Conservation (phyloP, 2,797 vertebrate species). For the Phoebastria nigripes region DNA sequence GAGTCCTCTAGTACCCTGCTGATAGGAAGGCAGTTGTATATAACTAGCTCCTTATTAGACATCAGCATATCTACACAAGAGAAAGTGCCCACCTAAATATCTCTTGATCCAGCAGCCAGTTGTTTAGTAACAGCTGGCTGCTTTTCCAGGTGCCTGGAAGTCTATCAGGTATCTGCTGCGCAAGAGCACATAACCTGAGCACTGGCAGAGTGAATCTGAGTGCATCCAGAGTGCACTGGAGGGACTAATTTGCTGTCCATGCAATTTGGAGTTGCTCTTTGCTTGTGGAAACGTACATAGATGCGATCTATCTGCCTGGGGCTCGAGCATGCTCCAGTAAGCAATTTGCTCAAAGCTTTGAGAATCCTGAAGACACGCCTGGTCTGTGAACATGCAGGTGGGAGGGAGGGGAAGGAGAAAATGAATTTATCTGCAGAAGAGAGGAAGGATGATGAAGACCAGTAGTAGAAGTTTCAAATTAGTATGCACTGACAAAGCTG, state of each 20-base stretch:
- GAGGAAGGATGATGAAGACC: background rate
- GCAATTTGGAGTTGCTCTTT: background rate
- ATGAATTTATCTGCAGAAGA: background rate
- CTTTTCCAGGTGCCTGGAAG: background rate
- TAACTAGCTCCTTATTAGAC: background rate
- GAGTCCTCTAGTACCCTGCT: background rate
- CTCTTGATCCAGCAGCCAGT: background rate
- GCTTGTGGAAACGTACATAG: background rate
- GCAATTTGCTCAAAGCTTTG: background rate
- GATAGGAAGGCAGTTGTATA: background rate
- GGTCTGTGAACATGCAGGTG: background rate
- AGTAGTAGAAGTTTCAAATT: background rate
- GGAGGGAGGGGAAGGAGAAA: background rate
- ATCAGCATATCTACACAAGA: background rate
- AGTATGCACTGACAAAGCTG: background rate
- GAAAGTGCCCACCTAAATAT: background rate
- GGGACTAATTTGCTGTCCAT: background rate
- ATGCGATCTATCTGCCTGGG: fast-evolving
- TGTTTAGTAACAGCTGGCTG: background rate
- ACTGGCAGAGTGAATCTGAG: background rate
- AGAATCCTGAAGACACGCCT: background rate
- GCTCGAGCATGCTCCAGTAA: fast-evolving
- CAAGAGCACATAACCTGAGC: background rate
- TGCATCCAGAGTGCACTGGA: background rate
- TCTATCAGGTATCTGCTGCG: background rate